phyloP scores from a whole-genome alignment of 2,888 invertebrate species.

The Phengaris arion region DNA sequence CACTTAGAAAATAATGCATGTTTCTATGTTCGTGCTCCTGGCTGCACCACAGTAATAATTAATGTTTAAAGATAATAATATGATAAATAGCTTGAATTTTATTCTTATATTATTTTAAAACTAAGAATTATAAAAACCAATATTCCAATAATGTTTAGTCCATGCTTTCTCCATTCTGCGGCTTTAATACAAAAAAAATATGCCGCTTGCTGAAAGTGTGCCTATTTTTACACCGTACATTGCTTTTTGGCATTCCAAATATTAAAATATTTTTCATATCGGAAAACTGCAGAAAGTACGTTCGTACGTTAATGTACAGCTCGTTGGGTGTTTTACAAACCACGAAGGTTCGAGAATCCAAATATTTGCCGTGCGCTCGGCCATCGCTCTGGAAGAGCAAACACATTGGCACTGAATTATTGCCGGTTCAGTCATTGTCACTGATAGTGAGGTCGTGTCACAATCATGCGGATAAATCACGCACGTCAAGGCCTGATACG shows the following conservation, averaged over 20 bases:
- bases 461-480: background rate
- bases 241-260: background rate
- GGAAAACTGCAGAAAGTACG: background rate
- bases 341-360: background rate
- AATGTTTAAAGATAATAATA: too few species aligned
- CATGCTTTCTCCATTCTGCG: background rate
- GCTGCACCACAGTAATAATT: too few species aligned
- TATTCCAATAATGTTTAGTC: too few species aligned
- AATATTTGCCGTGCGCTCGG: background rate
- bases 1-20: too few species aligned
- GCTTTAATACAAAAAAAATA: background rate
- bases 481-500: background rate
- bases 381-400: background rate
- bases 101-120: too few species aligned
- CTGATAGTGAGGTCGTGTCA: background rate
- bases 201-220: background rate
- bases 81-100: too few species aligned
- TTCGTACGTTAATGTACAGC: too few species aligned
- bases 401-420: constrained; percentile 2
- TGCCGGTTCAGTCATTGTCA: background rate
- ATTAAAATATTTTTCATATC: background rate
- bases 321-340: background rate
- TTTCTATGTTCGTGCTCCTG: too few species aligned
- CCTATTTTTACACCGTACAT: background rate
- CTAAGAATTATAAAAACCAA: too few species aligned